Conservation (phyloP, 2,113 vertebrate species). For the Crotalus helleri region DNA sequence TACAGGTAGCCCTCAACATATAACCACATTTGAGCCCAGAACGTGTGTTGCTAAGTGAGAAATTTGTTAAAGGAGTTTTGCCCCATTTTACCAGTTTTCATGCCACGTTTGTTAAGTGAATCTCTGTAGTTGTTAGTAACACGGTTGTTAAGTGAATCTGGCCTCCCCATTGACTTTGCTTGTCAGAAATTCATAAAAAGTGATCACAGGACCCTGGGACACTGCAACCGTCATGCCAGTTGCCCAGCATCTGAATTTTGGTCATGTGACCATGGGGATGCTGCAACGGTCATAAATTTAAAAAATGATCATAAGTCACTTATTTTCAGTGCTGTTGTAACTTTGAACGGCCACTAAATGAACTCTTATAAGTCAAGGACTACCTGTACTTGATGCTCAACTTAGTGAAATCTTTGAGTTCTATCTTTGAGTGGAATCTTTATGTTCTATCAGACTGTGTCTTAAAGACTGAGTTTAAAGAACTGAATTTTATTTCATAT, state of each 20-base stretch:
- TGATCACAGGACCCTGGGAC: neutral
- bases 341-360: neutral
- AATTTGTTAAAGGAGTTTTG: neutral
- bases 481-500: neutral
- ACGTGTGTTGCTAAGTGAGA: neutral
- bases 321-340: neutral
- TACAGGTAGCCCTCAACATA: neutral
- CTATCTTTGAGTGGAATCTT: neutral
- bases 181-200: neutral
- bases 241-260: too few species aligned
- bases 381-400: neutral
- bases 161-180: neutral
- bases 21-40: neutral
- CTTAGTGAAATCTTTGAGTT: neutral
- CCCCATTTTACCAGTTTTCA: neutral
- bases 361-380: neutral
- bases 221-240: neutral
- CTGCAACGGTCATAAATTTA: neutral
- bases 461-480: neutral
- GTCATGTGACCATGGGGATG: neutral
- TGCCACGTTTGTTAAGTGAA: neutral
- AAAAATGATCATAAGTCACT: neutral
- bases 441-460: neutral
- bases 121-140: neutral
- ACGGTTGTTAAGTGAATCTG: neutral